Base-by-base conservation (phyloP, 92 coral and sea anemone genomes). In the Palythoa grandis region DNA sequence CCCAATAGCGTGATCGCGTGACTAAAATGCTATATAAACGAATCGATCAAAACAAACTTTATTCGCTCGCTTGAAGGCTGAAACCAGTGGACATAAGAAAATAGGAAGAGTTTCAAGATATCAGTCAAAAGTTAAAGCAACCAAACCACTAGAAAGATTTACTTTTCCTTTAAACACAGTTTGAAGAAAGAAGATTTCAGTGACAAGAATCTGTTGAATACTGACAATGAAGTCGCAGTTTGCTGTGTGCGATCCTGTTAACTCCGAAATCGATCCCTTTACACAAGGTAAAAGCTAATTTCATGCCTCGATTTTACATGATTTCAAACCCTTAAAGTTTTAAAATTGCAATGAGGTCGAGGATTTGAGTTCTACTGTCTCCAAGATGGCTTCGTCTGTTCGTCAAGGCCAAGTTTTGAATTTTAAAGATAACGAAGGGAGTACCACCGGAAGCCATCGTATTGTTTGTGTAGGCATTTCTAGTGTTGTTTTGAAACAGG, bases 1-100 rank as follows among this genome's bases (percentile, higher is more conserved):
- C 85, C 85, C 84, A 79, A 47, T 76, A 43, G 71, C 85, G 73
- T 43, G 74, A 80, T 66, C 85, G 85, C 85, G 85, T 80, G 85
- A 80, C 74, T 52, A 15, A 52, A 66, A 66, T n/a, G n/a, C 85
- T 66, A 80, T 80, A 80, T 65, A 80, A 65, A 66, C 3, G 39
- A 66, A 80, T 3, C 14, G 58, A 80, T 63, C 61, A 80, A 80
- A 80, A 48, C 60, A 67, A 66, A 29, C 10, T 54, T 24, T 67
- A 76, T 56, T 80, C 73, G 29, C 20, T n/a, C 14, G 38, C 24
- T 65, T 20, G 40, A 29, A 80, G 60, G 15, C 82, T 57, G 35
- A 43, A 80, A 54, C 39, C 60, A 7, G 22, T 67, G 58, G 40
- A 23, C 61, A 43, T 9, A 57, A 37, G 10, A 24, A 63, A 80